phyloP scores from a whole-genome alignment of 2,113 vertebrate genomes.

The Caranx ignobilis region DNA sequence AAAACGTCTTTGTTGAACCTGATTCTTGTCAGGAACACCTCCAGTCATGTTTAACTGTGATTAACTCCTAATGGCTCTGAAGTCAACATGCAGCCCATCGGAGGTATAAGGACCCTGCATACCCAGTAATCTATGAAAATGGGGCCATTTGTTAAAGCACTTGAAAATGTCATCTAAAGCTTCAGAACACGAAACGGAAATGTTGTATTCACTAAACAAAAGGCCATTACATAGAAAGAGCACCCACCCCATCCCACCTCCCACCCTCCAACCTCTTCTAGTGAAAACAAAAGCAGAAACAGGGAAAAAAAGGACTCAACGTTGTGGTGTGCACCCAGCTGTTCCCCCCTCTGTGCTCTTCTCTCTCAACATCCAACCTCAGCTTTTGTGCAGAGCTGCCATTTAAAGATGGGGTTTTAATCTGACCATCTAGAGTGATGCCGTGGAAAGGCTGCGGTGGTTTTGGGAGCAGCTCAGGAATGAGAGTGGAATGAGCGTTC shows the following conservation, averaged over 20 bases:
- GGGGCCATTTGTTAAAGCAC: not conserved
- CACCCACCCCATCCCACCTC: not conserved
- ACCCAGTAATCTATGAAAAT: constrained; percentile 9
- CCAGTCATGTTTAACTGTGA: constrained; percentile 55
- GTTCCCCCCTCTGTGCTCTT: constrained; percentile 51
- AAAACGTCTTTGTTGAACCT: constrained; percentile 62
- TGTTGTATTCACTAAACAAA: constrained; percentile 43
- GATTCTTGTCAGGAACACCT: constrained; percentile 70
- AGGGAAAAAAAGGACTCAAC: constrained; percentile 19
- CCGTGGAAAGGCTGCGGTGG: constrained; percentile 74
- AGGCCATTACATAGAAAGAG: constrained; percentile 19
- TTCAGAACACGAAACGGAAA: constrained; percentile 16
- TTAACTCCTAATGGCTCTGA: constrained; percentile 53
- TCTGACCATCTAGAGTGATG: constrained; percentile 71
- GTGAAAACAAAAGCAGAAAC: constrained; percentile 60
- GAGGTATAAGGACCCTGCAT: constrained; percentile 4
- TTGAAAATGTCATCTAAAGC: not conserved
- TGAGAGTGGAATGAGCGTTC: constrained; percentile 51
- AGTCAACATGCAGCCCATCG: constrained; percentile 12
- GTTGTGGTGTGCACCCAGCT: constrained; percentile 71
- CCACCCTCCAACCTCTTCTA: constrained; percentile 28
- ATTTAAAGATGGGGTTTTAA: constrained; percentile 75
- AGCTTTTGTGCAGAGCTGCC: constrained; percentile 48
- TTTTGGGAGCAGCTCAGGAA: constrained; percentile 60
- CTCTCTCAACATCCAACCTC: constrained; percentile 39